Base-by-base conservation (phyloP, 2,888 invertebrate genomes). In the Furcula furcula region DNA sequence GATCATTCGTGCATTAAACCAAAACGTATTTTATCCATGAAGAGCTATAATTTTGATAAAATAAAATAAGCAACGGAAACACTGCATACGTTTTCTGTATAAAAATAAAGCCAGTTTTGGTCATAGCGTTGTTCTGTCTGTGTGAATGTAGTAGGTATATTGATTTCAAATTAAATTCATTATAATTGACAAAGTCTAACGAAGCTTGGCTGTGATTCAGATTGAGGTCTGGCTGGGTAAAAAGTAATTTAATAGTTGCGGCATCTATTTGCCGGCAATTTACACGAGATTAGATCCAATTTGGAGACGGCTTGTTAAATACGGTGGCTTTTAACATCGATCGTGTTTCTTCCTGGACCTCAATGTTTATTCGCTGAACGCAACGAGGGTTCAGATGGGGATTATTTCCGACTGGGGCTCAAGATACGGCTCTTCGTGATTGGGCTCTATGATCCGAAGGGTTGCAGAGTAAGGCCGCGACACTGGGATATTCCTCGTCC, bases 301-400 rank as follows among this genome's bases (percentile, higher is more conserved):
- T 70, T 55, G 47, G 57, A 47, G 53, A 47, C 46, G 51, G 46
- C 59, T 68, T 64, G 63, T 60, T 71, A 52, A 60, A 57, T 67
- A 57, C 71, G 66, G n/a, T n/a, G n/a, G n/a, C 74, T 75, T 67
- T 67, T 67, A 66, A 67, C 66, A 70, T 74, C 65, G 73, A 74
- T 72, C 68, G 52, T 56, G 61, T 55, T 55, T 55, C 61, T 58
- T 62, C 54, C 42, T 57, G 47, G 63, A 59, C 76, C 75, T 57
- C 74, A 68, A 72, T 78, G 75, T 79, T 79, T 81, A 76, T 76
- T 75, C 61, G 65, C 47, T 51, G 65, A 72, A 66, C 67, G 67
- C 65, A 65, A 53, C 58, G 59, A 62, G 72, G 75, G 68, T 74
- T 70, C 59, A 64, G 68, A 71, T 70, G 51, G 52, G 68, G 71